Base-by-base conservation (phyloP, 1,140 invertebrate genomes). In the Popillia japonica region DNA sequence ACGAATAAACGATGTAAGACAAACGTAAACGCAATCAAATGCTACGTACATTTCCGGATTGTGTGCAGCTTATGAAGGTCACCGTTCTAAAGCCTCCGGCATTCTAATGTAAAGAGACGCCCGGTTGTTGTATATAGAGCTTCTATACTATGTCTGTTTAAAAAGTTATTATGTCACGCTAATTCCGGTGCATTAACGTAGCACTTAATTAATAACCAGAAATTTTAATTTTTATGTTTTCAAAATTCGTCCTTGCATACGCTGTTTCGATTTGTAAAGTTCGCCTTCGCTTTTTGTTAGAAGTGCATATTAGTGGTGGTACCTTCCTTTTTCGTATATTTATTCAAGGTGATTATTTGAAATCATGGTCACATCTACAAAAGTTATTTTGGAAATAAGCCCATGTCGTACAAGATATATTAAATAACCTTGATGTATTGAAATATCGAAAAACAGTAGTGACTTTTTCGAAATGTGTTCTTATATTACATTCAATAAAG, bases 11-110 rank as follows among this genome's bases (percentile, higher is more conserved):
- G 20, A 40, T 40, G 40, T 59, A 17, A 61, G 48, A 42, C 20
- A 40, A 27, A 27, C 64, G 27, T 55, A 40, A 48, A 61, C 14
- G 72, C 64, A 59, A 78, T 75, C 27, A 78, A 55, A 55, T 55
- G 17, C 48, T 55, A 55, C 61, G 20, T 72, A 78, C 72, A 72
- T 82, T 81, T 82, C 80, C 81, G 78, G 72, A 80, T 82, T 80
- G 79, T 68, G 61, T 72, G 75, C 74, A 79, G 76, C 55, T 80
- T 76, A 74, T 79, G 77, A 82, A 82, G 81, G 81, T 75, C 79
- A 75, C 80, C 80, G 77, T 79, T 81, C 81, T 81, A 81, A 80
- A 81, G 73, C 79, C 68, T 76, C 11, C 75, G 79, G 78, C 78
- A 76, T 44, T 77, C 34, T 48, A 77, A 72, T 64, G n/a, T 41